Base-by-base conservation (phyloP, 2,888 invertebrate species). In the Sphinx pinastri region DNA sequence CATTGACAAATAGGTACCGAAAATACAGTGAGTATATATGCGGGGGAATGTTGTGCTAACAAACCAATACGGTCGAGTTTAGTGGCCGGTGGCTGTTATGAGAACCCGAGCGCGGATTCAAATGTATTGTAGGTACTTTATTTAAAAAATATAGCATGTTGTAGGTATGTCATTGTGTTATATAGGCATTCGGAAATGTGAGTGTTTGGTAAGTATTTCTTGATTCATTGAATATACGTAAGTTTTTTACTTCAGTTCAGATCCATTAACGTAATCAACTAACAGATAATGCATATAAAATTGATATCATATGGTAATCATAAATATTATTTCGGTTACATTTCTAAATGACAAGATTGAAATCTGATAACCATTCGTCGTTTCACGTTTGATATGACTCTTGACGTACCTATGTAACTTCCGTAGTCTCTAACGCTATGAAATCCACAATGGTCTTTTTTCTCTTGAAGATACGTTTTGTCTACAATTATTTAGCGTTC, bases 21-120 rank as follows among this genome's bases (percentile, higher is more conserved):
- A n/a, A n/a, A n/a, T n/a, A n/a, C n/a, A n/a, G n/a, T n/a, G 82
- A 79, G 79, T 78, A 79, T 80, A 81, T 75, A 75, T 80, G 77
- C 76, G 73, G 74, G 76, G 66, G 71, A 72, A 76, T 80, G 78
- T 80, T 81, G 84, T 81, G 82, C 88, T 91, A 91, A 91, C 90
- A 90, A 90, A 90, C 89, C 88, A 89, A 88, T 89, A 88, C 82
- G 79, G 81, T 59, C 75, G 84, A 85, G 86, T 90, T 90, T 89
- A 88, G 90, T 89, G 84, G 85, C 75, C 81, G 75, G 78, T 75
- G 25, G 25, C 25, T 25, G 25, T 25, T 25, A 25, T 25, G 2
- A 25, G 25, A 25, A 25, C 25, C 25, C 25, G 68, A 70, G 72
- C 72, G 25, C 25, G 25, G 25, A 25, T 25, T 25, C 25, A 25